Base-by-base conservation (phyloP, 1,140 invertebrate species). In the Drosophila nigrodunni region DNA sequence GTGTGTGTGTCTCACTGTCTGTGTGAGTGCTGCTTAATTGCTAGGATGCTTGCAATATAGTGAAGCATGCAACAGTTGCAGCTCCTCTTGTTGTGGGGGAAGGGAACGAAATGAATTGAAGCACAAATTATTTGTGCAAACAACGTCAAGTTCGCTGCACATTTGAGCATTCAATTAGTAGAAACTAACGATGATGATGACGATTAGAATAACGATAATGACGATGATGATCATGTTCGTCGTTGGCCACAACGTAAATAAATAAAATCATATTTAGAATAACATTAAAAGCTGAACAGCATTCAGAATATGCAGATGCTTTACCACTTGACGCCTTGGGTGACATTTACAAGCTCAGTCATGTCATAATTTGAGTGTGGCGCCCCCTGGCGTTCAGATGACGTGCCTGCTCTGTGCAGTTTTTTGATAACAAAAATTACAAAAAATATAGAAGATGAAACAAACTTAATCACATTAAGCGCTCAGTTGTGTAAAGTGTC, bases 11-110 rank as follows among this genome's bases (percentile, higher is more conserved):
- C 2, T 46, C 8, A 21, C 25, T 55, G 47, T 41, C 47, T 30
- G 34, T 37, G n/a, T 74, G 41, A 79, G 74, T 67, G 78, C 70
- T 77, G 70, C 75, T 67, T 80, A 80, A 74, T 78, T 80, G 75
- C 72, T 39, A 39, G 52, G 43, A 55, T 15, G 58, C 60, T 69
- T 70, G 41, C 7, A 30, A 57, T 37, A 57, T 25, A 49, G 13
- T 55, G 37, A 39, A 66, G 54, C 43, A 72, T 59, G 74, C 74
- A 77, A 73, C 74, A 77, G 60, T 74, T 72, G 68, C 25, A 30
- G 35, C 71, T 59, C 25, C 35, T 57, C 52, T 34, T 34, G 43
- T 55, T 39, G 58, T 5, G 8, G 54, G 52, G 74, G 2, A 30
- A 30, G 25, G 25, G 25, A 30, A 5, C 2, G 1, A 66, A 37